Evolutionary conservation across 2,888 invertebrate genomes (phyloP).

Genomic region (Formica aserva): DNA sequence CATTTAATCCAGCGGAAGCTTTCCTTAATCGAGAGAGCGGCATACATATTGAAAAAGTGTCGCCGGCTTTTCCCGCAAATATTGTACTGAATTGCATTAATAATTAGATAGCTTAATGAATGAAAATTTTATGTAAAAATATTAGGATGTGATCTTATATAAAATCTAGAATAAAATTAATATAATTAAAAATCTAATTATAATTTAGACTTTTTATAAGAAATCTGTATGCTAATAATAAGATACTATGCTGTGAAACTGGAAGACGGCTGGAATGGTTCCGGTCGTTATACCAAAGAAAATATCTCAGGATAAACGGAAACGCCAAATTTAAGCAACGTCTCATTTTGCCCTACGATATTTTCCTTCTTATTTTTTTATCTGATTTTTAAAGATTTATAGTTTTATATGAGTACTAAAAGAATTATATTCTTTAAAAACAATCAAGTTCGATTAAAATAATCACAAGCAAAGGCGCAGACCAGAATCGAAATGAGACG

Average conservation of each 20-base stretch:
- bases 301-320: background rate
- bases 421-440: background rate
- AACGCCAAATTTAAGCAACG: background rate
- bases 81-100: background rate
- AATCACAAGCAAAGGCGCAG: background rate
- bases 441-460: background rate
- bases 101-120: background rate
- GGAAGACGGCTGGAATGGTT: background rate
- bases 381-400: background rate
- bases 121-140: background rate
- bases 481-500: background rate
- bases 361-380: background rate
- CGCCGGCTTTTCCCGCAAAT: background rate
- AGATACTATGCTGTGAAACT: background rate
- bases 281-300: background rate
- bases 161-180: background rate
- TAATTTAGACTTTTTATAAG: background rate
- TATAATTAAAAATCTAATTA: conserved; percentile 10
- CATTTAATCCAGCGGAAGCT: conserved; percentile 62
- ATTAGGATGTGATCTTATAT: background rate
- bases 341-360: background rate
- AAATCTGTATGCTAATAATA: background rate
- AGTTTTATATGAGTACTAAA: background rate
- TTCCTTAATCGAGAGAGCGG: conserved; percentile 30
- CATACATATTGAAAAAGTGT: background rate